These are phyloP conservation scores for Silurus glanis DNA, from an alignment of 2,113 vertebrate genomes.

Conservation along the genomic window DNA sequence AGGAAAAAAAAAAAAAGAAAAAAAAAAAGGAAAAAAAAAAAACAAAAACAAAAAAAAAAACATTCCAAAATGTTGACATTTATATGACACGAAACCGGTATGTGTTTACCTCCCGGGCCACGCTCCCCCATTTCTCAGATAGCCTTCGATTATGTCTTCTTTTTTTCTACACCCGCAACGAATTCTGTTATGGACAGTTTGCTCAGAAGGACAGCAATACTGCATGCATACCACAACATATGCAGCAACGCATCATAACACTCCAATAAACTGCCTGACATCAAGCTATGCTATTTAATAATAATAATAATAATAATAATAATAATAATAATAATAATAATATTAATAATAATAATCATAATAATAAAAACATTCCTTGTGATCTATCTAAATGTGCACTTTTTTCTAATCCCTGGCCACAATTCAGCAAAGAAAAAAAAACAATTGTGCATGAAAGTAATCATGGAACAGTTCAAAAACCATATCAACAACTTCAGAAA, in stretches of 20 bases:
- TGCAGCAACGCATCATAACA: constrained; percentile 60
- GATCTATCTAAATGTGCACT: constrained; percentile 63
- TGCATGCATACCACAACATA: constrained; percentile 79
- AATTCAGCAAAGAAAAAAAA: constrained; percentile 26
- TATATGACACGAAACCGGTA: constrained; percentile 60
- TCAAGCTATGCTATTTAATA: constrained; percentile 35
- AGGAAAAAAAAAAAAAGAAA: constrained; percentile 13
- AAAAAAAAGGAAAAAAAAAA: constrained; percentile 36
- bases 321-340: neutral
- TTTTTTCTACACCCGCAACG: constrained; percentile 83
- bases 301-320: constrained; percentile 9
- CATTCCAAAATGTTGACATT: constrained; percentile 63
- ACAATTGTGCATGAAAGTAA: neutral
- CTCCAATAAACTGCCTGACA: constrained; percentile 56
- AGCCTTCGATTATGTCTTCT: constrained; percentile 81
- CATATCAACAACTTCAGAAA: constrained; percentile 40
- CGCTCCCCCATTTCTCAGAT: constrained; percentile 85
- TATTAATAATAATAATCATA: constrained; percentile 35
- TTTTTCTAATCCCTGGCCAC: constrained; percentile 45
- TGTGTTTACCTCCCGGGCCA: constrained; percentile 85
- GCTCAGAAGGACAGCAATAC: constrained; percentile 83
- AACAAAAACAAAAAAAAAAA: constrained; percentile 34
- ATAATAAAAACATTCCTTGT: constrained; percentile 57
- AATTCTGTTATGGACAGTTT: constrained; percentile 88
- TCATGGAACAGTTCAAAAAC: constrained; percentile 44